Evolutionary conservation across 1,140 invertebrate genomes (phyloP).

Genomic region (Carposina sasakii): DNA sequence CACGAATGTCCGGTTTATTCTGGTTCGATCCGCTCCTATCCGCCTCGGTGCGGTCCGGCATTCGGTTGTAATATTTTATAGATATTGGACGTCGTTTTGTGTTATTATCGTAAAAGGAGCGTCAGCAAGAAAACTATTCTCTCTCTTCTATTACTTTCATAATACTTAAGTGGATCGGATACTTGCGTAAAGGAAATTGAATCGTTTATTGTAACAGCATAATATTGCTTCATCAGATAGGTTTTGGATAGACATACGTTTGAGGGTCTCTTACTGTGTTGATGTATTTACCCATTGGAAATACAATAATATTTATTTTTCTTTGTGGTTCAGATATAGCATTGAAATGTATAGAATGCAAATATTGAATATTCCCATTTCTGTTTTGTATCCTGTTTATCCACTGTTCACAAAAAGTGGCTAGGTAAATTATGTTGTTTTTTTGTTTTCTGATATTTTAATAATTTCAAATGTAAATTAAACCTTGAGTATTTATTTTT

Average conservation of each 20-base stretch:
- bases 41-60: conserved; percentile 18
- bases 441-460: no score
- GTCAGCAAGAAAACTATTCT: conserved; percentile 70
- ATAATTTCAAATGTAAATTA: no score
- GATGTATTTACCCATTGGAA: no score
- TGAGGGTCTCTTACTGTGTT: no score
- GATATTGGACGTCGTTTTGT: conserved; percentile 65
- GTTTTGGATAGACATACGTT: conserved; percentile 49
- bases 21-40: conserved; percentile 16
- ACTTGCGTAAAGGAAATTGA: conserved; percentile 67
- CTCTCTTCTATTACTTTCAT: conserved; percentile 64
- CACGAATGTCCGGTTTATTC: conserved; percentile 15
- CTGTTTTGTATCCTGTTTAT: no score
- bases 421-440: no score
- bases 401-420: no score
- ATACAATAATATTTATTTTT: no score
- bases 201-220: conserved; percentile 67
- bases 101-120: conserved; percentile 68
- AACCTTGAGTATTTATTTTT: no score
- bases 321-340: no score
- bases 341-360: no score
- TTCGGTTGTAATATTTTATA: conserved; percentile 60
- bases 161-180: conserved; percentile 70
- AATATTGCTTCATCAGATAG: conserved; percentile 63
- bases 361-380: no score